phyloP scores from a whole-genome alignment of 2,888 invertebrate genomes.

The Ecdyonurus torrentis region DNA sequence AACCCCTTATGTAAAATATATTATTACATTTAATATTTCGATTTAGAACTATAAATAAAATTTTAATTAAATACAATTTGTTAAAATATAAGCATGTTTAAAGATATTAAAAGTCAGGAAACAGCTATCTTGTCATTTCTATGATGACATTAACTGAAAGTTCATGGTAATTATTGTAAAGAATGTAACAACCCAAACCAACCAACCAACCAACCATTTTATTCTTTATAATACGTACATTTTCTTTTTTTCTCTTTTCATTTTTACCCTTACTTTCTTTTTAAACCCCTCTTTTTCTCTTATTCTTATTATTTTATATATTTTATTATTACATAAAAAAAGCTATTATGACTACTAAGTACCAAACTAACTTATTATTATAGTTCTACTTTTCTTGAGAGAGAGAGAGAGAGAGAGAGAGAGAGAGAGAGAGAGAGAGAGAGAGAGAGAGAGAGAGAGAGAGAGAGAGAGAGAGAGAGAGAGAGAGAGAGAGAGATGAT shows the following conservation, averaged over 20 bases:
- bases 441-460: too few relatives aligned
- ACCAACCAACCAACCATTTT: not conserved
- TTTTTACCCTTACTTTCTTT: not conserved
- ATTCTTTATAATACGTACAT: not conserved
- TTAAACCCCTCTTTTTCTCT: not conserved
- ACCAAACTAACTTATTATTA: not conserved
- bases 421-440: too few relatives aligned
- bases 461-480: too few relatives aligned
- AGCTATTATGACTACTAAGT: not conserved
- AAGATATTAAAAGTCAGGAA: not conserved
- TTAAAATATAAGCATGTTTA: not conserved
- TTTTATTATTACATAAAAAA: too few relatives aligned
- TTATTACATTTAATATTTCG: not conserved
- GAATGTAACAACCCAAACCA: not conserved
- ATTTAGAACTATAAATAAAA: not conserved
- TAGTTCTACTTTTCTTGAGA: not conserved
- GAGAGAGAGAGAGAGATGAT: too few relatives aligned
- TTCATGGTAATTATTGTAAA: not conserved
- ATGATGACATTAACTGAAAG: not conserved
- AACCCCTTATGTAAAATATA: not conserved
- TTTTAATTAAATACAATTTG: not conserved
- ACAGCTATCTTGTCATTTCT: not conserved
- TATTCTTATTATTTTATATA: not conserved
- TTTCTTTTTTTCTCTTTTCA: not conserved
- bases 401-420: too few relatives aligned